phyloP scores from a whole-genome alignment of 2,888 invertebrate genomes.

The Hypercompe scribonia region DNA sequence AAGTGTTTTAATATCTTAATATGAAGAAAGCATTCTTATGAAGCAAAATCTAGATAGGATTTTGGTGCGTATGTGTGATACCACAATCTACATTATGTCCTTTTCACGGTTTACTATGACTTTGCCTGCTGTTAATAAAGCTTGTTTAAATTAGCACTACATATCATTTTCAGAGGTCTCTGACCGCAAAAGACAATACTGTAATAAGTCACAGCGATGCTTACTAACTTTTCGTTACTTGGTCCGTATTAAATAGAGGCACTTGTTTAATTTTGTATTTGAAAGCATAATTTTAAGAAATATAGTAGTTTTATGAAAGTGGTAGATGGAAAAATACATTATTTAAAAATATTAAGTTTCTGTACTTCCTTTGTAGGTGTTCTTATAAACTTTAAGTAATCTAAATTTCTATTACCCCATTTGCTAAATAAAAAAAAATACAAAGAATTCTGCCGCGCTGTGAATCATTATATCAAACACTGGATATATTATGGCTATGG shows the following conservation, averaged over 20 bases:
- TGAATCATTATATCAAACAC: background rate
- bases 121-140: background rate
- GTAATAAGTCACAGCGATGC: no score
- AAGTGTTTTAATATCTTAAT: constrained; percentile 7
- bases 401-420: background rate
- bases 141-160: background rate
- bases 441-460: background rate
- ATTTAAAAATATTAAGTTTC: background rate
- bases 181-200: background rate
- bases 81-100: no score
- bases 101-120: no score
- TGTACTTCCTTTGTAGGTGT: background rate
- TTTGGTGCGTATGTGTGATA: background rate
- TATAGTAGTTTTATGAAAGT: no score
- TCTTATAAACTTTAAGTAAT: no score
- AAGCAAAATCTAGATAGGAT: background rate
- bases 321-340: background rate
- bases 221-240: background rate
- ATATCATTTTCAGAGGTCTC: background rate
- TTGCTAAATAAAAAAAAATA: background rate
- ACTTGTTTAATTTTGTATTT: no score
- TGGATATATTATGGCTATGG: background rate
- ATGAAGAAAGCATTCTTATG: background rate
- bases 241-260: background rate
- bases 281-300: no score